A percentile compares a stretch with the other conserved stretches of the same genome.
Conservation (phyloP, 2,113 vertebrate species). For the Hippopotamus amphibius region DNA sequence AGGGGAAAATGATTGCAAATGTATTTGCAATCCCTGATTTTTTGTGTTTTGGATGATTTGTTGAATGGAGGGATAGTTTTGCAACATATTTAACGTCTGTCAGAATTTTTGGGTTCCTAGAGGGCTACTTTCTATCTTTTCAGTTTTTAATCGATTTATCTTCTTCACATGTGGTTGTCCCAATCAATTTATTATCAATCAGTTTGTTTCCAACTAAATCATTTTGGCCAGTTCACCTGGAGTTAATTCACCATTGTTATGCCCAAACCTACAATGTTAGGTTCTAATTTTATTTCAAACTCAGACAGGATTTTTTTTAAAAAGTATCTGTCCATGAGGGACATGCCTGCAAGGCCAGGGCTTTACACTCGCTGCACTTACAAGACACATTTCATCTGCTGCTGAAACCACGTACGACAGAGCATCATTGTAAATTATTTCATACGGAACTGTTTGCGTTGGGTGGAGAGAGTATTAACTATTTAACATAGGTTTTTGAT, state of each 20-base stretch:
- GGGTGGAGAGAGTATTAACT: constrained; percentile 93
- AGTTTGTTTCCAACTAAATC: constrained; percentile 24
- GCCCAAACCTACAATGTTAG: not conserved
- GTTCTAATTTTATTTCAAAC: not conserved
- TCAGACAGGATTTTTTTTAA: not conserved
- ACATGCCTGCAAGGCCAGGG: constrained; percentile 16
- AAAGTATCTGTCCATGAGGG: no score
- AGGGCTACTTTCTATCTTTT: not conserved
- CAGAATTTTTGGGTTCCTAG: not conserved
- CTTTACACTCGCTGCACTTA: constrained; percentile 86
- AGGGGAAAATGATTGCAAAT: not conserved
- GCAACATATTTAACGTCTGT: not conserved
- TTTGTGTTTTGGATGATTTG: not conserved
- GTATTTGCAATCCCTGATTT: not conserved
- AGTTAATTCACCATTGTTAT: not conserved
- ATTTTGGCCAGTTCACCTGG: not conserved
- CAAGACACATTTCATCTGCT: constrained; percentile 90
- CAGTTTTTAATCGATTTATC: not conserved
- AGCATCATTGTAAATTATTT: constrained; percentile 94
- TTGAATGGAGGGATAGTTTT: not conserved
- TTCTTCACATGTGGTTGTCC: not conserved
- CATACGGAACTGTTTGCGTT: constrained; percentile 88
- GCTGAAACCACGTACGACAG: constrained; percentile 89
- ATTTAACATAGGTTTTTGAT: constrained; percentile 95
- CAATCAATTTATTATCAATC: not conserved